A percentile compares a stretch with the other conserved stretches of the same genome.
Evolutionary conservation across 2,113 vertebrate species (phyloP).

Genomic region (Chloebia gouldiae): DNA sequence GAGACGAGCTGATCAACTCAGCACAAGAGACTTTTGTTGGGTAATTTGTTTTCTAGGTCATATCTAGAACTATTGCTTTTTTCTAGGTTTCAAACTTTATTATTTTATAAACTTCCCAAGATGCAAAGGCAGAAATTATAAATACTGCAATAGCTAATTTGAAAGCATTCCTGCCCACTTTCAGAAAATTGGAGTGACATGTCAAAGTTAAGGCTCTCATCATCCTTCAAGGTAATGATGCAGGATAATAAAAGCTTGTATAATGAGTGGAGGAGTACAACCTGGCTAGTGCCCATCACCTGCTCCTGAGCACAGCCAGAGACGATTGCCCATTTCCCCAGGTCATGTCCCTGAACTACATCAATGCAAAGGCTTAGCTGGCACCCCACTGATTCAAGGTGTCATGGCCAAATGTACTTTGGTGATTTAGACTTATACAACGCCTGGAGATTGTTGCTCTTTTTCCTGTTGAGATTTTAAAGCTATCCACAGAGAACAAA

Average conservation of each 20-base stretch:
- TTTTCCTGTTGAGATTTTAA: background rate
- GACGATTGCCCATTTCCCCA: background rate
- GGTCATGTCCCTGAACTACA: background rate
- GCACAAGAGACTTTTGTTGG: background rate
- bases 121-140: background rate
- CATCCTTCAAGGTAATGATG: background rate
- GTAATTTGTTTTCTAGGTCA: background rate
- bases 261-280: background rate
- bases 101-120: background rate
- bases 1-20: background rate
- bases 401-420: rapidly evolving
- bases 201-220: background rate
- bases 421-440: background rate
- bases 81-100: background rate
- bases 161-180: background rate
- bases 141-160: background rate
- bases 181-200: background rate
- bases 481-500: background rate
- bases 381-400: background rate
- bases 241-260: background rate
- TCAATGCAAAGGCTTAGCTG: background rate
- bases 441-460: background rate
- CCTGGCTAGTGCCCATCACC: background rate
- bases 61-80: background rate
- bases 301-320: background rate